phyloP scores from a whole-genome alignment of 2,113 vertebrate species.

The Odocoileus virginianus region DNA sequence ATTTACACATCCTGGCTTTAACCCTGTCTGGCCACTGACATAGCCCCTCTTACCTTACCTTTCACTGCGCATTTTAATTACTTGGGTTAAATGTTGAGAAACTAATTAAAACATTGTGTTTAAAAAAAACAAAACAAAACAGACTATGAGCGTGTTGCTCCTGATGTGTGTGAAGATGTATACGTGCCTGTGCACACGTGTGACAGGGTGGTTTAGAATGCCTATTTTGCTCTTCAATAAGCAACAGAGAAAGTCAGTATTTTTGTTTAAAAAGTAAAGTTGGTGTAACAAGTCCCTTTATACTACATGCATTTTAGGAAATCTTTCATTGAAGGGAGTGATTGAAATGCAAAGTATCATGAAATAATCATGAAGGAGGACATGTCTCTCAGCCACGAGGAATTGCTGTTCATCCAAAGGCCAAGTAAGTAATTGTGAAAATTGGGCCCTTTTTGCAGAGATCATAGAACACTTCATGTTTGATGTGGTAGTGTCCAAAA shows the following conservation, averaged over 20 bases:
- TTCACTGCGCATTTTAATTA: background rate
- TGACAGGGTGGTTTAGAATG: background rate
- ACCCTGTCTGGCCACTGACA: background rate
- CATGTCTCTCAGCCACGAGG: conserved; percentile 86
- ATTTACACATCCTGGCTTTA: background rate
- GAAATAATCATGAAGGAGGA: conserved; percentile 81
- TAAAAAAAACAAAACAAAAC: background rate
- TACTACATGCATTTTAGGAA: conserved; percentile 80
- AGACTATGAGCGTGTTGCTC: background rate
- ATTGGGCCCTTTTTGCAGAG: background rate
- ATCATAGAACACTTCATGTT: background rate
- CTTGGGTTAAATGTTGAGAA: background rate
- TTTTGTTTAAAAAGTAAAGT: conserved; percentile 25
- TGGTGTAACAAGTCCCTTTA: background rate
- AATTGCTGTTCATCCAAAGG: conserved; percentile 89
- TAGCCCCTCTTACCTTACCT: background rate
- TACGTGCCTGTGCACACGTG: background rate
- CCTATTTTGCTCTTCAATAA: background rate
- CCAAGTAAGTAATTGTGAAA: conserved; percentile 83
- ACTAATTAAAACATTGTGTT: background rate
- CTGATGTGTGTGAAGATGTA: background rate
- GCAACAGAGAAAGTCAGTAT: background rate
- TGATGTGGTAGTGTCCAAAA: background rate
- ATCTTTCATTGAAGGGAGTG: conserved; percentile 84
- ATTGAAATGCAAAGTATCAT: conserved; percentile 83